Evolutionary conservation across 2,797 vertebrate species (phyloP).

Genomic region (Amazona finschi): DNA sequence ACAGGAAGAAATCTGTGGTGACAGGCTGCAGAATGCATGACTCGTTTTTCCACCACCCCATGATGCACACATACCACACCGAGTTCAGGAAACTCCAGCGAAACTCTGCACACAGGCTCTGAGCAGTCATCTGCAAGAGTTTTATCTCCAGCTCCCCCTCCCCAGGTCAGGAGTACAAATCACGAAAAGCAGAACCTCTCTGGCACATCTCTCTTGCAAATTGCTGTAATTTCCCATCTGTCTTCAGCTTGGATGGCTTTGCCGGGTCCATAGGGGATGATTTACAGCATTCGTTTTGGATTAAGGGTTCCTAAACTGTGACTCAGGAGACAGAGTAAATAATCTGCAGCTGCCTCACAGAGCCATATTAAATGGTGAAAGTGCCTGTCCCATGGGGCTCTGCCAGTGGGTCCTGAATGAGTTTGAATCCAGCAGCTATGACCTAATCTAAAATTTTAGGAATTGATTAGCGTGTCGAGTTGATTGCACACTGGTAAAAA

Average conservation of each 20-base stretch:
- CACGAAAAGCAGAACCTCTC: not conserved
- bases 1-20: not conserved
- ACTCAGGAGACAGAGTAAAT: constrained; percentile 26
- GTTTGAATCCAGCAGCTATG: not conserved
- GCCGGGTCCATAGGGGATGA: not conserved
- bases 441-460: not conserved
- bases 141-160: not conserved
- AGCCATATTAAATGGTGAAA: not conserved
- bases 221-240: constrained; percentile 39
- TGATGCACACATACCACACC: not conserved
- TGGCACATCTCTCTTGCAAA: constrained; percentile 32
- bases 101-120: not conserved
- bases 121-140: not conserved
- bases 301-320: constrained; percentile 37
- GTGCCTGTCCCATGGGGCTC: not conserved
- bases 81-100: not conserved
- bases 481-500: not conserved
- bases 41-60: not conserved
- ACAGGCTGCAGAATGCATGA: not conserved
- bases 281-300: constrained; percentile 34
- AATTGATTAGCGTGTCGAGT: not conserved
- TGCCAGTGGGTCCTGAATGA: not conserved
- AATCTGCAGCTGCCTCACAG: constrained; percentile 23
- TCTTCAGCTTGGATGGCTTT: constrained; percentile 15
- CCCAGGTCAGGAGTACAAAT: not conserved